A percentile compares a stretch with the other conserved stretches of the same genome.
phyloP scores from a whole-genome alignment of 2,888 invertebrate species.

The Hyalella azteca region DNA sequence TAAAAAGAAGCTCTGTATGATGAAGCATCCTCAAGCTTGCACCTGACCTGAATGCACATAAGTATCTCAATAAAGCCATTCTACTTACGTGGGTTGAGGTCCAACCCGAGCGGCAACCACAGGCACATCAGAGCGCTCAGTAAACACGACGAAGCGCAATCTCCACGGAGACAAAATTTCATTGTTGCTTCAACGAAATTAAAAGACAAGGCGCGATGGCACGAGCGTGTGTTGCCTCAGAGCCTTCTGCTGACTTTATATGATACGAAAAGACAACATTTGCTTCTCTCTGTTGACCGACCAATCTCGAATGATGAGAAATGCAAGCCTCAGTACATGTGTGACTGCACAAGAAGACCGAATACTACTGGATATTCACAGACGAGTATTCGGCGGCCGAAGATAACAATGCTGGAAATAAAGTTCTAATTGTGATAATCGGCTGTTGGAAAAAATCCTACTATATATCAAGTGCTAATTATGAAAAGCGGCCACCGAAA shows the following conservation, averaged over 20 bases:
- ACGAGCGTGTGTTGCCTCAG: slow-evolving; percentile 18
- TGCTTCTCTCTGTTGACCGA: slow-evolving; percentile 3
- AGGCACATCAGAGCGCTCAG: background rate
- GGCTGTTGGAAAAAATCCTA: no score
- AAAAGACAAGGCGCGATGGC: slow-evolving; percentile 9
- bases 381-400: no score
- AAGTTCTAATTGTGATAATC: no score
- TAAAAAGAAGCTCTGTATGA: background rate
- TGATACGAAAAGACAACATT: background rate
- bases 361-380: no score
- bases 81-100: background rate
- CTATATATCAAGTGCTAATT: no score
- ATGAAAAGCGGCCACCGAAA: no score
- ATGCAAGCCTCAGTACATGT: background rate
- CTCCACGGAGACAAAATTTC: background rate
- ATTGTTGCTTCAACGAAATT: slow-evolving; percentile 14
- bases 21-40: background rate
- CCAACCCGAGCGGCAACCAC: background rate
- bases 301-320: background rate
- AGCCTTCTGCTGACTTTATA: background rate
- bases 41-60: background rate
- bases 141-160: background rate
- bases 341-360: background rate
- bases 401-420: no score
- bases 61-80: background rate